phyloP scores from a whole-genome alignment of 2,113 vertebrate species.

The Cyanistes caeruleus region DNA sequence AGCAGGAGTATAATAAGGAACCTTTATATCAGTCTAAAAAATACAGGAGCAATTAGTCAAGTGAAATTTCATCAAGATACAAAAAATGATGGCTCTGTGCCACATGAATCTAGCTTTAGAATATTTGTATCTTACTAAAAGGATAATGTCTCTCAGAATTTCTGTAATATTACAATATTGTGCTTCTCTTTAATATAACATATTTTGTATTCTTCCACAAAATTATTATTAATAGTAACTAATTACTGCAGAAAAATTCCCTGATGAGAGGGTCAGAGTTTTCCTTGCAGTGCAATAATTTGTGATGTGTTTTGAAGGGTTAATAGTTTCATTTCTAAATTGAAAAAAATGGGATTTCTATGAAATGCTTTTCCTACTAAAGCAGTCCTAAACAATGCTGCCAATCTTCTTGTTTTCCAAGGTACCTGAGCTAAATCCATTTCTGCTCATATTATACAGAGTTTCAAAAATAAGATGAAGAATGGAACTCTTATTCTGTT shows the following conservation, averaged over 20 bases:
- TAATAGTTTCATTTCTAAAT: background rate
- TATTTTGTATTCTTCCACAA: background rate
- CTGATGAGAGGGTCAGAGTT: background rate
- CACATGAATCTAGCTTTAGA: background rate
- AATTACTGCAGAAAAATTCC: background rate
- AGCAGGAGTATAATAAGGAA: background rate
- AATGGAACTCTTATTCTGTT: conserved; percentile 8
- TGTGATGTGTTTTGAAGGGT: background rate
- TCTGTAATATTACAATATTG: background rate
- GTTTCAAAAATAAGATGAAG: background rate
- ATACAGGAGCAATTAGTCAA: background rate
- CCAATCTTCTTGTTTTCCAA: background rate
- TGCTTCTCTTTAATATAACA: background rate
- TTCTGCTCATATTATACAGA: background rate
- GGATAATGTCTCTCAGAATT: background rate
- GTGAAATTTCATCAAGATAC: background rate
- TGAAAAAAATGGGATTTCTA: background rate
- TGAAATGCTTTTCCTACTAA: background rate
- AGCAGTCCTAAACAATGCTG: background rate
- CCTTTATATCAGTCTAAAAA: background rate
- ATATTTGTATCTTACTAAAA: background rate
- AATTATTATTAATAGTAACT: background rate
- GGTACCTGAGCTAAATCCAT: background rate
- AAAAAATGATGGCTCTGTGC: background rate
- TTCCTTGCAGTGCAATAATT: background rate